Percentiles rank a stretch among this genome's conserved stretches.
Evolutionary conservation across 2,797 vertebrate genomes (phyloP).

Genomic region (Sebastes steindachneri): DNA sequence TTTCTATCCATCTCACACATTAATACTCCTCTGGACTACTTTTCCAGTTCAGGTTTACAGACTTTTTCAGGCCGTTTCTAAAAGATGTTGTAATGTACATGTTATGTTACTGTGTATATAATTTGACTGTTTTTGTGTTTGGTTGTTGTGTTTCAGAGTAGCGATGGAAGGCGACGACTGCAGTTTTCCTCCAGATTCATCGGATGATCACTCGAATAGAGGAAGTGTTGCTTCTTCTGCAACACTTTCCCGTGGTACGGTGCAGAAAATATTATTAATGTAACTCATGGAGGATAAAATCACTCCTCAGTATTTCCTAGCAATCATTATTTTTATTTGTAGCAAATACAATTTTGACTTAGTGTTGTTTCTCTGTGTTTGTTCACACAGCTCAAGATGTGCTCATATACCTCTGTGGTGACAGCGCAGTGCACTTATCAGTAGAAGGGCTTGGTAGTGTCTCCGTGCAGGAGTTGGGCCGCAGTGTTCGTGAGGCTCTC

Average conservation of each 20-base stretch:
- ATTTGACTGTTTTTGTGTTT: slow-evolving; percentile 3
- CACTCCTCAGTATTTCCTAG: background rate
- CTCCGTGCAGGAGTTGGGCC: slow-evolving; percentile 87
- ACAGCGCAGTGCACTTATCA: slow-evolving; percentile 85
- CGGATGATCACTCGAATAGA: slow-evolving; percentile 85
- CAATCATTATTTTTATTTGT: background rate
- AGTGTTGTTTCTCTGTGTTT: slow-evolving; percentile 5
- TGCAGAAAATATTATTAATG: background rate
- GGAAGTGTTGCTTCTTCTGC: slow-evolving; percentile 90
- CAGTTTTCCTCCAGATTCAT: slow-evolving; percentile 79
- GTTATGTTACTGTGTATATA: background rate
- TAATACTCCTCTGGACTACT: background rate
- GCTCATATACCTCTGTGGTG: slow-evolving; percentile 88
- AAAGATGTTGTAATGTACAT: background rate
- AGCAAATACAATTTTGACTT: background rate
- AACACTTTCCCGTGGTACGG: slow-evolving; percentile 84
- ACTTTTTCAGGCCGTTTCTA: background rate
- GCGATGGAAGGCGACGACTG: slow-evolving; percentile 89
- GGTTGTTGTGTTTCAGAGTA: slow-evolving; percentile 47
- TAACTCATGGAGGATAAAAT: background rate
- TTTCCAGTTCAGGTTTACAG: background rate
- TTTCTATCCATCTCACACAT: background rate
- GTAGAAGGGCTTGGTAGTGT: slow-evolving; percentile 85
- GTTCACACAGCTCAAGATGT: slow-evolving; percentile 86
- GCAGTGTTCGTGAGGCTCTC: slow-evolving; percentile 85